These are phyloP conservation scores for Gastracanthus pulcherrimus DNA, from an alignment of 2,888 invertebrate genomes.

Conservation along the genomic window DNA sequence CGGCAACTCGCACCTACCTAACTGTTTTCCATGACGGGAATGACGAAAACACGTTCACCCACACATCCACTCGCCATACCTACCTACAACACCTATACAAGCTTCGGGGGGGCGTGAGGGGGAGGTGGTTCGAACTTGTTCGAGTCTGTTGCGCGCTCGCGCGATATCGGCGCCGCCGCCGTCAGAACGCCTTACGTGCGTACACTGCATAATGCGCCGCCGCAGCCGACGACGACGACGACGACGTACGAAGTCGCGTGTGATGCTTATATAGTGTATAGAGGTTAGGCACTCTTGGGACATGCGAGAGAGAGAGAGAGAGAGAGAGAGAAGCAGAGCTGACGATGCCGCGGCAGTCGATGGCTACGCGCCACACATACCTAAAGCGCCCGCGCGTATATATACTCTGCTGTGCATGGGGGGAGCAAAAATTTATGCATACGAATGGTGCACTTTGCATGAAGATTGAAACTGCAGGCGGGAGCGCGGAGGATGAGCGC, in stretches of 20 bases:
- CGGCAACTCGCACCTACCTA: constrained; percentile 15
- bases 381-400: neutral
- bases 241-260: constrained; percentile 18
- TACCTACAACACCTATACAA: neutral
- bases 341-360: constrained; percentile 36
- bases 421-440: constrained; percentile 57
- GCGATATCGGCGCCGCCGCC: constrained; percentile 15
- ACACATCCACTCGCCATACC: neutral
- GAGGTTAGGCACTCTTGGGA: constrained; percentile 30
- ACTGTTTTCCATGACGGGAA: constrained; percentile 44
- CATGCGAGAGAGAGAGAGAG: constrained; percentile 6
- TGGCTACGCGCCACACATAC: constrained; percentile 53
- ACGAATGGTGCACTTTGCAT: constrained; percentile 57
- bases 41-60: constrained; percentile 23
- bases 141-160: constrained; percentile 38
- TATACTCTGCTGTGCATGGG: neutral
- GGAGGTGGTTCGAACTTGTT: constrained; percentile 44
- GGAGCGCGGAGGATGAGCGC: no score
- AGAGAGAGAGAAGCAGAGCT: neutral
- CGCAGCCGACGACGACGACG: neutral
- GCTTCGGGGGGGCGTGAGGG: no score
- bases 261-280: neutral
- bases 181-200: constrained; percentile 53
- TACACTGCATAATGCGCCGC: constrained; percentile 52
- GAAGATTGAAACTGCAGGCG: constrained; percentile 50